A percentile compares a stretch with the other conserved stretches of the same genome.
Evolutionary conservation across 2,797 vertebrate species (phyloP).

Genomic region (Ficedula albicollis): DNA sequence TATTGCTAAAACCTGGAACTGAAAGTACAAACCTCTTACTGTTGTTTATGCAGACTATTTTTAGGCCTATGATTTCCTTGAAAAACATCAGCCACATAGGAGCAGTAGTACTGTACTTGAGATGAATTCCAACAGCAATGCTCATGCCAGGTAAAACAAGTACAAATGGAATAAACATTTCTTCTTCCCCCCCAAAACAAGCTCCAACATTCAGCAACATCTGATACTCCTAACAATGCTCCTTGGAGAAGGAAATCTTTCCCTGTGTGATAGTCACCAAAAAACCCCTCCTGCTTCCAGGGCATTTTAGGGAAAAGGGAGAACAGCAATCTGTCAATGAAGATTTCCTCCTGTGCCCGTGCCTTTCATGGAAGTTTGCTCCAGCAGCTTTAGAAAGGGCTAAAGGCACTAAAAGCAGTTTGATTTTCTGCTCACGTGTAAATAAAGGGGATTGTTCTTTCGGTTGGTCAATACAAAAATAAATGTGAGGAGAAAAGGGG

Average conservation of each 20-base stretch:
- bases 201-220: not conserved
- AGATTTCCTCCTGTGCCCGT: not conserved
- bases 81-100: slow-evolving; percentile 66
- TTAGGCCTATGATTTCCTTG: slow-evolving; percentile 73
- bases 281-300: not conserved
- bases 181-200: not conserved
- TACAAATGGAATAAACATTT: slow-evolving; percentile 20
- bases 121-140: slow-evolving; percentile 45
- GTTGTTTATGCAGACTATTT: slow-evolving; percentile 75
- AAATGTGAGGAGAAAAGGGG: not conserved
- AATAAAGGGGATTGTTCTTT: not conserved
- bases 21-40: slow-evolving; percentile 69
- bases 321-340: accelerated
- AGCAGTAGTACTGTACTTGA: slow-evolving; percentile 56
- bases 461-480: not conserved
- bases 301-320: not conserved
- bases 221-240: not conserved
- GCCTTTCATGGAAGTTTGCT: not conserved
- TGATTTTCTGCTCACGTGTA: not conserved
- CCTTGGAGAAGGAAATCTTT: not conserved
- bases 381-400: not conserved
- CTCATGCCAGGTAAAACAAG: slow-evolving; percentile 62
- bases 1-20: slow-evolving; percentile 67
- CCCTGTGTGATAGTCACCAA: not conserved
- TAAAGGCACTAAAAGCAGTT: not conserved